Base-by-base conservation (phyloP, 2,113 vertebrate species). In the Halichoerus grypus region DNA sequence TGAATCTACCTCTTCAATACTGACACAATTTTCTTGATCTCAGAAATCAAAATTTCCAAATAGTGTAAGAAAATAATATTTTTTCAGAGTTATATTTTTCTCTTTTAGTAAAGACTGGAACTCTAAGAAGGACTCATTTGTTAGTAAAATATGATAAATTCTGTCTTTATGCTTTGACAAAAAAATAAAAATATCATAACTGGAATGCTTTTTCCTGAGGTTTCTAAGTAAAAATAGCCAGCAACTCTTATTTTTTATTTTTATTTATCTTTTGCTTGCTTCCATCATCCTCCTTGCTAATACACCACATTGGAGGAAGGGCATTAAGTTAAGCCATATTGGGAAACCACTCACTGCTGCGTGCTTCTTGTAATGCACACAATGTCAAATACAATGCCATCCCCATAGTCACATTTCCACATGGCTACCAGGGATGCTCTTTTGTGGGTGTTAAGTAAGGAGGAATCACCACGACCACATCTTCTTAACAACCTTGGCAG, bases 201-300 rank as follows among this genome's bases (percentile, higher is more conserved):
- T 19, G 14, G n/a, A 83, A 87, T 84, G 9, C 1, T 28, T 72
- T 63, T 57, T 39, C 9, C 71, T 67, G 18, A 14, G 7, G 1
- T 91, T 80, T 94, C 46, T 69, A 71, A 63, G n/a, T 74, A 86
- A 95, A 92, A 72, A 28, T 33, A 49, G 5, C 28, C 57, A 89
- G 31, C 3, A 89, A 46, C 6, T 19, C 21, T 24, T 22, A n/a
- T 18, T 46, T 7, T 8, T 8, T 26, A 5, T 79, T 79, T 28
- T 10, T 19, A 4, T 65, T 57, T 14, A 19, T 65, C n/a, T 53
- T 49, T 59, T 69, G 12, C 59, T 67, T 91, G 13, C 6, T 88
- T 87, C 14, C 24, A 42, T 57, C 59, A 28, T 80, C 3, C 18
- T 67, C 55, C 21, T 88, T 95, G 31, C 21, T 69, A 76, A 49